A percentile compares a stretch with the other conserved stretches of the same genome.
phyloP scores from a whole-genome alignment of 2,113 vertebrate species.

The Elachura formosa region DNA sequence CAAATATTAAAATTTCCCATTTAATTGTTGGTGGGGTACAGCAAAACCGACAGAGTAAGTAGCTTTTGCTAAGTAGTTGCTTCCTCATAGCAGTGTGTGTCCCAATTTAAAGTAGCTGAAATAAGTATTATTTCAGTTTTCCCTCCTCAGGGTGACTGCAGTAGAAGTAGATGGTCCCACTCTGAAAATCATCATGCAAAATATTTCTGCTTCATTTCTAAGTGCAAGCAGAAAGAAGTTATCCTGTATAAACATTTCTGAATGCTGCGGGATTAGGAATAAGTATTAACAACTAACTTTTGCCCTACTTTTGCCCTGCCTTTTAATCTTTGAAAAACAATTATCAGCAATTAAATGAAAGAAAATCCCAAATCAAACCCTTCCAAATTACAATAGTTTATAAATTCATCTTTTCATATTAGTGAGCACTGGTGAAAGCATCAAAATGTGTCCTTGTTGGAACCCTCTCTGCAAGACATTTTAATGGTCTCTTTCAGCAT shows the following conservation, averaged over 20 bases:
- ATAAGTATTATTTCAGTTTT: conserved; percentile 28
- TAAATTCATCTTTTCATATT: conserved; percentile 33
- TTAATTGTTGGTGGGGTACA: conserved; percentile 38
- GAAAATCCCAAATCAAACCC: neutral
- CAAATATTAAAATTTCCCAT: conserved; percentile 31
- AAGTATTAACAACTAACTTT: conserved; percentile 1
- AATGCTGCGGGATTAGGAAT: neutral
- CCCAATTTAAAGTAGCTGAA: conserved; percentile 17
- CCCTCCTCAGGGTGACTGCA: conserved; percentile 26
- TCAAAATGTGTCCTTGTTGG: conserved; percentile 62
- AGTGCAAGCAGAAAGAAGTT: neutral
- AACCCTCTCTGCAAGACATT: conserved; percentile 71
- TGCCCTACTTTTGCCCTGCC: neutral
- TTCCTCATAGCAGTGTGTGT: neutral
- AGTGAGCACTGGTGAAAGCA: conserved; percentile 47
- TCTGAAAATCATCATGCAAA: conserved; percentile 47
- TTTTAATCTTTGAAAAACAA: conserved; percentile 3
- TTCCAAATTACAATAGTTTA: neutral
- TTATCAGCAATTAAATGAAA: conserved; percentile 28
- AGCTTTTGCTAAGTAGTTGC: neutral
- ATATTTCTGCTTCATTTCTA: neutral
- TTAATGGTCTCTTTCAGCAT: conserved; percentile 79
- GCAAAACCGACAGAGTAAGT: conserved; percentile 36
- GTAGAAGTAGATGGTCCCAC: conserved; percentile 18
- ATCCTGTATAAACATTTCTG: neutral